Base-by-base conservation (phyloP, 1,140 invertebrate genomes). In the Drosophila murphyi region DNA sequence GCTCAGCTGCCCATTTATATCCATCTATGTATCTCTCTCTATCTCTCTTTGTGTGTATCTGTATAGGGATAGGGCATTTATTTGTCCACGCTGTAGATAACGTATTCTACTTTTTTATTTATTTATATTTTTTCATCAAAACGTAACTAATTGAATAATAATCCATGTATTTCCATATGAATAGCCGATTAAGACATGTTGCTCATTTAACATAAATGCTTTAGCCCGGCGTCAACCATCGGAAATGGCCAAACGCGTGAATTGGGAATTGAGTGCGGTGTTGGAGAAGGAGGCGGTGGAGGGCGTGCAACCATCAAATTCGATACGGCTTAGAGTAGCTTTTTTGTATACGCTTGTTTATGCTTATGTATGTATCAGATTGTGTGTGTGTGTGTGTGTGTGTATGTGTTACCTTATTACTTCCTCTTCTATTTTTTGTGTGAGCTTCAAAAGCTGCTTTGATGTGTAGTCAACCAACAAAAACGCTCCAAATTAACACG, bases 141-240 rank as follows among this genome's bases (percentile, higher is more conserved):
- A 83, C 77, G 85, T 72, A 89, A 85, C 85, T 88, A 88, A 88
- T 88, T 88, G 83, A 88, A 88, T 88, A 88, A 88, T 88, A 88
- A 88, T 88, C 83, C 80, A 75, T 67, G 56, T 60, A 88, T 88
- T 88, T 88, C 83, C 83, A 87, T 87, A 87, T 87, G 83, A 87
- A 87, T 88, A 87, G 85, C 51, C 85, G 83, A 87, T 87, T 87
- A 87, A 87, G 82, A 87, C 76, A 76, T 88, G 76, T 82, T 80
- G 70, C 60, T 88, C 82, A 82, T 87, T 88, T 87, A 88, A 72
- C 79, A 88, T 82, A 80, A 72, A 77, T 73, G 65, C 63, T 76
- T 71, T 57, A 60, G 62, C 47, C 34, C 41, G 39, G 48, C 63
- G 63, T 68, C 68, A 52, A 10, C 72, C 57, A 79, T 82, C 76